Conservation (phyloP, 2,113 vertebrate genomes). For the Halichoeres trimaculatus region DNA sequence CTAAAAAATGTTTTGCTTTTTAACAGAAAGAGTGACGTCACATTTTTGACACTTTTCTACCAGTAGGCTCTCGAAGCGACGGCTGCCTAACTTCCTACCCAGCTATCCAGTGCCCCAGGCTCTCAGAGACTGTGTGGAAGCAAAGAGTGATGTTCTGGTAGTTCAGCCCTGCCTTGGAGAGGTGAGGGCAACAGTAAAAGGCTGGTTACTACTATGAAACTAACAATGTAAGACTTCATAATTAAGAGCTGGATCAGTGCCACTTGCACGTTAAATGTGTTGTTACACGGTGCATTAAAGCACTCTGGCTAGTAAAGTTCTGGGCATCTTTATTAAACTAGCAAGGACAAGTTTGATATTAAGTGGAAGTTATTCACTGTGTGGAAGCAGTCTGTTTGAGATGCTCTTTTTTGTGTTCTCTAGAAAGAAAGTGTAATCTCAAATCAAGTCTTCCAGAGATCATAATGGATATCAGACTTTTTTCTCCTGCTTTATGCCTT, state of each 20-base stretch:
- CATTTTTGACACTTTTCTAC: too few relatives aligned
- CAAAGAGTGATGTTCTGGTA: slow-evolving; percentile 60
- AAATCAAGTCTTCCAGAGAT: too few relatives aligned
- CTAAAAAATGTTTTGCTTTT: too few relatives aligned
- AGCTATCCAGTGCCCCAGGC: slow-evolving; percentile 54
- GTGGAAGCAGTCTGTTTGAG: too few relatives aligned
- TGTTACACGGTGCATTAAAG: not conserved
- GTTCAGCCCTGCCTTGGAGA: slow-evolving; percentile 70
- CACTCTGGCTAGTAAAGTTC: not conserved
- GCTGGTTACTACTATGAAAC: not conserved
- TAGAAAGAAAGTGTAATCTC: too few relatives aligned
- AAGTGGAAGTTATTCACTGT: not conserved
- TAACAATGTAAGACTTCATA: not conserved
- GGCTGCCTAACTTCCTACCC: slow-evolving; percentile 61
- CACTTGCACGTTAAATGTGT: not conserved
- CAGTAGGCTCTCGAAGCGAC: slow-evolving; percentile 54
- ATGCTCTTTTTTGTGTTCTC: too few relatives aligned
- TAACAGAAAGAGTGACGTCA: too few relatives aligned
- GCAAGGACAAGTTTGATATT: not conserved
- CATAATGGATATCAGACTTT: too few relatives aligned
- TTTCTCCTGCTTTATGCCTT: not conserved
- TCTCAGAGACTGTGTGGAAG: slow-evolving; percentile 69
- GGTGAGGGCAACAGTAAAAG: slow-evolving; percentile 37
- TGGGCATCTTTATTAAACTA: not conserved
- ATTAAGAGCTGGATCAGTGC: not conserved